Conservation (phyloP, 2,113 vertebrate species). For the Crypturellus undulatus region DNA sequence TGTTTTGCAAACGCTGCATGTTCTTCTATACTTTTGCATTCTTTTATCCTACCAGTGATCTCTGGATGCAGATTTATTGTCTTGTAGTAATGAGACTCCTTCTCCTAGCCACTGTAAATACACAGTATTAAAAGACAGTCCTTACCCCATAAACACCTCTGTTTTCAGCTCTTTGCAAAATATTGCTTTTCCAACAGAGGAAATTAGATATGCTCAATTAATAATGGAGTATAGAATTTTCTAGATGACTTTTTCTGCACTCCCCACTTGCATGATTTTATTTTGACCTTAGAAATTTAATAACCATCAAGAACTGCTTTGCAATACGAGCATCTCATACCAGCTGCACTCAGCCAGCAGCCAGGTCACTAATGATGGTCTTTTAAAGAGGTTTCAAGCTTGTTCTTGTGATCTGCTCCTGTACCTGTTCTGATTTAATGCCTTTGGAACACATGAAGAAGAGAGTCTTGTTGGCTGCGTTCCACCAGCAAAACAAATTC, state of each 20-base stretch:
- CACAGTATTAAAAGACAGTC: neutral
- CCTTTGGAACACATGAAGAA: neutral
- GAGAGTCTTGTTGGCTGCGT: neutral
- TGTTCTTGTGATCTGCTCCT: neutral
- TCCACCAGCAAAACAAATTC: neutral
- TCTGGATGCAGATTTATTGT: neutral
- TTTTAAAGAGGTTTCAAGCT: neutral
- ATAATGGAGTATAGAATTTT: neutral
- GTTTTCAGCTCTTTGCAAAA: neutral
- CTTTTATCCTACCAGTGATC: neutral
- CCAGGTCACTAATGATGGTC: neutral
- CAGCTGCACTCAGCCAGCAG: neutral
- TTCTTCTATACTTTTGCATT: neutral
- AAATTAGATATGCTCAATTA: neutral
- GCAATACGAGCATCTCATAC: neutral
- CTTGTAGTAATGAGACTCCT: neutral
- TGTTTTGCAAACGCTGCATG: neutral
- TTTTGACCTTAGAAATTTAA: neutral
- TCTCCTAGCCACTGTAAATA: neutral
- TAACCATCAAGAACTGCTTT: neutral
- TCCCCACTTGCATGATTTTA: neutral
- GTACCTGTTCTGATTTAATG: neutral
- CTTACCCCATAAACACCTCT: neutral
- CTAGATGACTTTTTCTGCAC: neutral
- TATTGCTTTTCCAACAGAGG: neutral